Evolutionary conservation across 2,888 invertebrate species (phyloP).

Genomic region (Lymantria dispar): DNA sequence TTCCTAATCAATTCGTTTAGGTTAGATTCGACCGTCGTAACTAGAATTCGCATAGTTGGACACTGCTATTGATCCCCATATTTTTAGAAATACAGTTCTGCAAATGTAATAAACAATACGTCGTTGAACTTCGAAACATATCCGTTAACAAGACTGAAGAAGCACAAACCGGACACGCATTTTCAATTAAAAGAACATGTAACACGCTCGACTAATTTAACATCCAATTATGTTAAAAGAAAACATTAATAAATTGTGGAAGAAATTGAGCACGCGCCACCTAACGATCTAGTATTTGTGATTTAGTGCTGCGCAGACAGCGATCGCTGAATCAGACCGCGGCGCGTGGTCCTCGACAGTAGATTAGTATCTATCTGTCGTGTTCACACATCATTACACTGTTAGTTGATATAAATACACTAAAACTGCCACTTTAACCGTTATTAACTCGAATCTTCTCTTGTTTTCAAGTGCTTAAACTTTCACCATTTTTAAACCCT

Average conservation of each 20-base stretch:
- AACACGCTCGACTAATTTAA: background rate
- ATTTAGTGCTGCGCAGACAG: constrained; percentile 7
- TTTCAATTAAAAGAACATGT: background rate
- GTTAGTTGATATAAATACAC: too few species aligned
- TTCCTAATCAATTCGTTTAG: too few species aligned
- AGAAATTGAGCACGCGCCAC: constrained; percentile 23
- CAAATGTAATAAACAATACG: background rate
- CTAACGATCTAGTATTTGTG: constrained; percentile 8
- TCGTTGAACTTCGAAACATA: background rate
- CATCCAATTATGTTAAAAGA: background rate
- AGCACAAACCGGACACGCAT: background rate
- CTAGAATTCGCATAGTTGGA: too few species aligned
- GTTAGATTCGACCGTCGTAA: too few species aligned
- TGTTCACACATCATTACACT: too few species aligned
- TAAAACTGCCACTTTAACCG: too few species aligned
- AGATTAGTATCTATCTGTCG: too few species aligned
- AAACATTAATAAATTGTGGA: constrained; percentile 20
- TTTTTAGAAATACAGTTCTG: background rate
- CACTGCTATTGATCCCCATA: too few species aligned
- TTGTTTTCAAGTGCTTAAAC: too few species aligned
- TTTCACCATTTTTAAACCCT: too few species aligned
- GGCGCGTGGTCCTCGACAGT: background rate
- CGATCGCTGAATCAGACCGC: constrained; percentile 33
- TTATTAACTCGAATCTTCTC: too few species aligned
- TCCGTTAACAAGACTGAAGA: background rate